These are phyloP conservation scores for Zhengitettix transpicula DNA, from an alignment of 2,888 invertebrate genomes.

Conservation along the genomic window DNA sequence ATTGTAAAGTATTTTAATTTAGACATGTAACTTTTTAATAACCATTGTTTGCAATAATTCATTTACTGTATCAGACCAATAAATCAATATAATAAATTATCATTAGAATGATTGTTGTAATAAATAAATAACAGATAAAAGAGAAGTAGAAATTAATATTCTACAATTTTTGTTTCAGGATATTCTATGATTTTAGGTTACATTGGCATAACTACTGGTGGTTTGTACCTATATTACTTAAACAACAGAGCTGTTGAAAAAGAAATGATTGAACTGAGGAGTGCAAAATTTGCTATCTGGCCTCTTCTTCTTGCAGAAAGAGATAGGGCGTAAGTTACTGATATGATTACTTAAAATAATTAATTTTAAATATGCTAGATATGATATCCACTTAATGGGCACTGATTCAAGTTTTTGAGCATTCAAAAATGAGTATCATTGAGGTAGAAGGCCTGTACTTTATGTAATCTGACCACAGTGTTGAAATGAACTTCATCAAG, in stretches of 20 bases:
- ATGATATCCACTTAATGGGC: background rate
- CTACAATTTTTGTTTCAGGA: slow-evolving; percentile 29
- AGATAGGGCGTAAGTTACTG: slow-evolving; percentile 53
- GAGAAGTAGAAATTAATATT: background rate
- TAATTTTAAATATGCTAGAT: background rate
- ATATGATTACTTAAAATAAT: background rate
- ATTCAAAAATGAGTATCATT: too few relatives aligned
- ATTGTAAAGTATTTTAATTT: background rate
- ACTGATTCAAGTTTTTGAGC: too few relatives aligned
- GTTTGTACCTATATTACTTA: slow-evolving; percentile 38
- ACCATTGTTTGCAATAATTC: background rate
- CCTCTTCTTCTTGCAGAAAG: slow-evolving; percentile 70
- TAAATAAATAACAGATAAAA: background rate
- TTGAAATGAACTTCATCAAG: too few relatives aligned
- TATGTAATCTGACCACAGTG: too few relatives aligned
- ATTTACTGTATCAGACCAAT: too few relatives aligned
- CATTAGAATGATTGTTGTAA: background rate
- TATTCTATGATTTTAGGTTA: slow-evolving; percentile 39
- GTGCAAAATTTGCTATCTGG: slow-evolving; percentile 55
- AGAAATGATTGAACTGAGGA: slow-evolving; percentile 55
- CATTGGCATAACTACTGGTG: slow-evolving; percentile 33
- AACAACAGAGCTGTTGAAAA: slow-evolving; percentile 34
- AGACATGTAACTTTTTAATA: background rate
- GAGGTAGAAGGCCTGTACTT: too few relatives aligned
- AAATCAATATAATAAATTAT: background rate